Percentiles rank a stretch among this genome's conserved stretches.
Conservation (phyloP, 2,888 invertebrate species). For the Morpho helenor region DNA sequence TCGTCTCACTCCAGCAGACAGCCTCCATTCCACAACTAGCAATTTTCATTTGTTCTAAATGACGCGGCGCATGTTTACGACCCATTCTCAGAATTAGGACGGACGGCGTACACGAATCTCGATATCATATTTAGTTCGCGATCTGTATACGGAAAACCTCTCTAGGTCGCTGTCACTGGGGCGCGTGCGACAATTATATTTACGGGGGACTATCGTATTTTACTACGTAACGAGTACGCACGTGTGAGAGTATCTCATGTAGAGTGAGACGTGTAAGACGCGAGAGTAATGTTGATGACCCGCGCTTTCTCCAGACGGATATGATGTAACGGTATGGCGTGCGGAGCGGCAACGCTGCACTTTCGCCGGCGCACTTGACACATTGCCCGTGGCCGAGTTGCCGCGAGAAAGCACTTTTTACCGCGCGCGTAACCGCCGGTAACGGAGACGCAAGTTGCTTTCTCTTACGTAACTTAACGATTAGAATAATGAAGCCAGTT, state of each 20-base stretch:
- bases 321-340: conserved; percentile 63
- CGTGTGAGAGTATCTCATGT: no score
- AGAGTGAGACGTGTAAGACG: conserved; percentile 18
- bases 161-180: conserved; percentile 5
- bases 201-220: no score
- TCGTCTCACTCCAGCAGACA: conserved; percentile 58
- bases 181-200: not conserved
- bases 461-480: conserved; percentile 73
- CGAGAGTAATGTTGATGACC: conserved; percentile 59
- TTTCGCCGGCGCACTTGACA: conserved; percentile 78
- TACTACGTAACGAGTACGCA: no score
- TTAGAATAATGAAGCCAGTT: conserved; percentile 35
- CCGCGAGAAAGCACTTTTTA: conserved; percentile 77
- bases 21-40: conserved; percentile 57
- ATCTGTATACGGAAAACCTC: conserved; percentile 36
- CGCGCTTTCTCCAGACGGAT: conserved; percentile 70
- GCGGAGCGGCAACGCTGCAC: conserved; percentile 61
- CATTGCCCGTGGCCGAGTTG: conserved; percentile 77
- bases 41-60: conserved; percentile 73
- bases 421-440: conserved; percentile 65
- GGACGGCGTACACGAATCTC: conserved; percentile 41
- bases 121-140: conserved; percentile 22
- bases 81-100: conserved; percentile 64
- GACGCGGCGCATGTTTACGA: conserved; percentile 67
- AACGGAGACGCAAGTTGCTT: conserved; percentile 70